Conservation (phyloP, 2,113 vertebrate species). For the Solenodon paradoxus region DNA sequence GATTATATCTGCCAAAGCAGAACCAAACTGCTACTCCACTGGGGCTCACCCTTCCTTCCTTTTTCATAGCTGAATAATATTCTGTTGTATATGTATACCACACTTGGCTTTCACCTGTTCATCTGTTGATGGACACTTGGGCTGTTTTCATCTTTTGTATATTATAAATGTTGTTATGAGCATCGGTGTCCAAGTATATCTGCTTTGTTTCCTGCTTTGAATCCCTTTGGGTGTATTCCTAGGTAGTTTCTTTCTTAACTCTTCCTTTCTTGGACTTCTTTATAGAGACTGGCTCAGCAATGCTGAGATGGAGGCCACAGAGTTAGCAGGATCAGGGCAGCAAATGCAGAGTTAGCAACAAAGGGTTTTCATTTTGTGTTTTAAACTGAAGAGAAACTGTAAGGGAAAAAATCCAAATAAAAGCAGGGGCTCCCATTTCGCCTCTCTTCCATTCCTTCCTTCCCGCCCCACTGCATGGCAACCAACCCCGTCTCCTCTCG, state of each 20-base stretch:
- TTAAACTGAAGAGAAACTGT: background rate
- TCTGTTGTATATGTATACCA: rapidly evolving
- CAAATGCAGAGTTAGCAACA: background rate
- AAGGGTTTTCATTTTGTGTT: background rate
- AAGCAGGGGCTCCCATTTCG: background rate
- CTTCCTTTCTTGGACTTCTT: background rate
- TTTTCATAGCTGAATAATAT: background rate
- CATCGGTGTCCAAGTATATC: rapidly evolving
- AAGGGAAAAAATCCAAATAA: background rate
- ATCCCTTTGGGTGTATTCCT: background rate
- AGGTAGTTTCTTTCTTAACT: background rate
- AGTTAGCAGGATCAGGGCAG: background rate
- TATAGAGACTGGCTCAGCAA: rapidly evolving
- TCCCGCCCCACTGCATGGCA: background rate
- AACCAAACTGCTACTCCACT: too few species aligned
- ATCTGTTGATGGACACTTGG: too few species aligned
- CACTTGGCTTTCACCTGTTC: background rate
- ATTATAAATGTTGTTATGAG: background rate
- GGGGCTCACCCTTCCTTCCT: too few species aligned
- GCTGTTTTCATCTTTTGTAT: background rate
- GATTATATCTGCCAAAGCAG: too few species aligned
- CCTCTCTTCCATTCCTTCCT: background rate
- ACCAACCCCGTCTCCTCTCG: background rate
- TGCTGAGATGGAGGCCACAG: too few species aligned
- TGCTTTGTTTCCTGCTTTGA: background rate